These are phyloP conservation scores for Lordiphosa collinella DNA, from an alignment of 1,140 invertebrate species.

Conservation along the genomic window DNA sequence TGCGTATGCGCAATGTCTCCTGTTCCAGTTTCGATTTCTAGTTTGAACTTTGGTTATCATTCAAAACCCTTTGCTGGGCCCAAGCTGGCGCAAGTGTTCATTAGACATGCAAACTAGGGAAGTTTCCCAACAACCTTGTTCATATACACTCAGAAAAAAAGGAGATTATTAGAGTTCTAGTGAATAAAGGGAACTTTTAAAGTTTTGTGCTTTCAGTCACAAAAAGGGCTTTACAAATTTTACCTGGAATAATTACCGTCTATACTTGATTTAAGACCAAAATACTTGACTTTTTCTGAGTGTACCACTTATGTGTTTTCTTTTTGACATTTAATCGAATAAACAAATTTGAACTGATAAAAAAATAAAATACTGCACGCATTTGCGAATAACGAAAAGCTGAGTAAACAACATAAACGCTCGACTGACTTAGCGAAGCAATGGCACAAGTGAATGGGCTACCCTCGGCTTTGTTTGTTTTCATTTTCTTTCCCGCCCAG, in stretches of 20 bases:
- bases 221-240: too few relatives aligned
- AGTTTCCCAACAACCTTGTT: too few relatives aligned
- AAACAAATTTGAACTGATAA: constrained; percentile 16
- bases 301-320: neutral
- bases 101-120: constrained; percentile 30
- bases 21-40: constrained; percentile 33
- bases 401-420: neutral
- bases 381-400: constrained; percentile 57
- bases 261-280: too few relatives aligned
- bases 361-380: constrained; percentile 10
- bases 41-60: constrained; percentile 27
- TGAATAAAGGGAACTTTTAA: too few relatives aligned
- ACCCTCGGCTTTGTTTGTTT: constrained; percentile 12
- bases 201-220: too few relatives aligned
- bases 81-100: constrained; percentile 16
- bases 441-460: constrained; percentile 42
- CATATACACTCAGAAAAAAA: too few relatives aligned
- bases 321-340: constrained; percentile 25
- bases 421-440: constrained; percentile 17
- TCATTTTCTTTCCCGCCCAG: constrained; percentile 23
- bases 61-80: too few relatives aligned
- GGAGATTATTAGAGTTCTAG: too few relatives aligned
- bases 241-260: too few relatives aligned
- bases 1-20: constrained; percentile 58
- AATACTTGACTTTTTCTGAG: neutral